Base-by-base conservation (phyloP, 2,113 vertebrate species). In the Perca fluviatilis region DNA sequence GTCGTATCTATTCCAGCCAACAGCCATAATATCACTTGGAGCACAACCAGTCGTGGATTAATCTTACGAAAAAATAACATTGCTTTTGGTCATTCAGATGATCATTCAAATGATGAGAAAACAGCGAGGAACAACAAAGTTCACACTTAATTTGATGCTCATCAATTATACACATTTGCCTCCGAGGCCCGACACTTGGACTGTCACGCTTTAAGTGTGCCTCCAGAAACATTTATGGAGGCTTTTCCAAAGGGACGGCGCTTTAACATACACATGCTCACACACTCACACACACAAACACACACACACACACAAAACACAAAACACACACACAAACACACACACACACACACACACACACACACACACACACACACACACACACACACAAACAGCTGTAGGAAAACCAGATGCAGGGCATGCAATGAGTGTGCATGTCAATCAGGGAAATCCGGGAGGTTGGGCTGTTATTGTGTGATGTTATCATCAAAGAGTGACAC, bases 101-200 rank as follows among this genome's bases (percentile, higher is more conserved):
- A 62, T 85, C 62, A 53, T 58, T 69, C 57, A 78, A 25, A 72
- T 11, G 51, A 84, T 9, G 71, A 83, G 64, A 62, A 51, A 74
- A 63, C 12, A 33, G 62, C 15, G n/a, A 92, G 86, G 53, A 88
- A 65, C 57, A 94, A 93, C 90, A 89, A 50, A 16, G 40, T 65
- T 81, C 62, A 93, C 69, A 88, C 87, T 84, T 85, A 75, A 91
- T 88, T 87, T 83, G 57, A 62, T 89, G 79, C 80, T 94, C 78
- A 91, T 93, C 57, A 90, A 89, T 94, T 93, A 93, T 90, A 75
- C 79, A 91, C 79, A 73, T 86, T 80, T 51, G 76, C 82, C 88
- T 87, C 71, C 25, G 1, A 84, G 87, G 83, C 65, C 47, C 67
- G 36, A 76, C 86, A 61, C 69, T 71, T 23, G 47, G 65, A 82